phyloP scores from a whole-genome alignment of 2,113 vertebrate species.

The Microtus ochrogaster region DNA sequence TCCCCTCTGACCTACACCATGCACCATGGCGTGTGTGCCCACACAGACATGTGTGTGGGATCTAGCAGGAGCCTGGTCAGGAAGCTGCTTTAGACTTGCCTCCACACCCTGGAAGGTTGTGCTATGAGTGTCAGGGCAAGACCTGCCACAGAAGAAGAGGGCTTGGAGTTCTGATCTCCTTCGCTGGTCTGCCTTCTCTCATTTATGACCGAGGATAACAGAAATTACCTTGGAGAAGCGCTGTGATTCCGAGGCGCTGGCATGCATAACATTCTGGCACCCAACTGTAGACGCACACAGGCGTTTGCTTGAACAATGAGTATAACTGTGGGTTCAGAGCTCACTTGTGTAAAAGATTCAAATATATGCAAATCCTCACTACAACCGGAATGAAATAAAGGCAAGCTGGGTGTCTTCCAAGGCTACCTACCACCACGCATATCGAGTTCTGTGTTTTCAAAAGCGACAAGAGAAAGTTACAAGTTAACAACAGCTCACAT shows the following conservation, averaged over 20 bases:
- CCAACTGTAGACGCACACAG: not conserved
- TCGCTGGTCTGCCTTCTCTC: not conserved
- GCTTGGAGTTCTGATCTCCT: not conserved
- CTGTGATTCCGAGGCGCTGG: not conserved
- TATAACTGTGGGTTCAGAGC: slow-evolving; percentile 50
- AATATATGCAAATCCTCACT: slow-evolving; percentile 32
- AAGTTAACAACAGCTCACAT: not conserved
- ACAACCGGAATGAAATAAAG: not conserved
- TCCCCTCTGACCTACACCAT: not conserved
- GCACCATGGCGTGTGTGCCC: not conserved
- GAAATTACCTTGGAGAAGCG: not conserved
- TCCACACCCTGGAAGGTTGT: not conserved
- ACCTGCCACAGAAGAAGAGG: not conserved
- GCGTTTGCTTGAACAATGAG: not conserved
- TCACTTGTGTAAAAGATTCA: slow-evolving; percentile 11
- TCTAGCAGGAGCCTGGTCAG: not conserved
- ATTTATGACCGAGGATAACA: not conserved
- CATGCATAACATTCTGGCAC: not conserved
- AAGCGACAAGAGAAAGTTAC: slow-evolving; percentile 27
- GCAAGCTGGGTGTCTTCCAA: slow-evolving; percentile 31
- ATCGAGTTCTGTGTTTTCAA: not conserved
- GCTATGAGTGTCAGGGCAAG: not conserved
- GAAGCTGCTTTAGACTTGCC: not conserved
- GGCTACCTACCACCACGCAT: not conserved
- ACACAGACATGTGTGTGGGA: not conserved